phyloP scores from a whole-genome alignment of 2,797 vertebrate genomes.

The Aphelocoma californica region DNA sequence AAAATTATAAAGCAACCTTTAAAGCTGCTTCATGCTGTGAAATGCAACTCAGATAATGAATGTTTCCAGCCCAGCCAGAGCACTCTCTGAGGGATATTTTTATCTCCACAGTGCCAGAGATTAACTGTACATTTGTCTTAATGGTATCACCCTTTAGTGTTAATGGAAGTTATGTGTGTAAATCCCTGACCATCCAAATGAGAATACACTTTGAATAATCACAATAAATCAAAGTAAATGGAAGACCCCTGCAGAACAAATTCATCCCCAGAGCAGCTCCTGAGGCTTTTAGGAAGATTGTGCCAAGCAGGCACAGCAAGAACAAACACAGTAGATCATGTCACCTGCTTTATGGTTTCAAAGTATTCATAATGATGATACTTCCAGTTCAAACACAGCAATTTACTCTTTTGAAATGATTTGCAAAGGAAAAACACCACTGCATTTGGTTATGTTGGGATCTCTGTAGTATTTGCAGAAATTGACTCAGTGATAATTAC shows the following conservation, averaged over 20 bases:
- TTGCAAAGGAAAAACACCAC: neutral
- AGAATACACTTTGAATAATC: slow-evolving; percentile 36
- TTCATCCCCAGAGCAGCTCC: slow-evolving; percentile 28
- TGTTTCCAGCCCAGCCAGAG: neutral
- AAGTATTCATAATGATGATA: neutral
- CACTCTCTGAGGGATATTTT: slow-evolving; percentile 39
- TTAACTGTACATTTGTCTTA: slow-evolving; percentile 63
- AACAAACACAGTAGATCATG: neutral
- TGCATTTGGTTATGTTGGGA: neutral
- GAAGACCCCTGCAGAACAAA: slow-evolving; percentile 45
- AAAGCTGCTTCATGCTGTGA: neutral
- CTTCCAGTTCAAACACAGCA: neutral
- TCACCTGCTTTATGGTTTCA: slow-evolving; percentile 26
- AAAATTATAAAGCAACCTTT: neutral
- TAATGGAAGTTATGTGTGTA: slow-evolving; percentile 65
- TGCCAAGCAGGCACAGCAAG: neutral
- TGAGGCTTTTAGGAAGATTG: slow-evolving; percentile 34
- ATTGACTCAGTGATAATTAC: neutral
- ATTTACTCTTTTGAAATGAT: neutral
- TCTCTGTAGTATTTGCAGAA: neutral
- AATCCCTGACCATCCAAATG: slow-evolving; percentile 63
- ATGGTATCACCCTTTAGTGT: slow-evolving; percentile 53
- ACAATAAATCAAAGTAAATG: slow-evolving; percentile 65
- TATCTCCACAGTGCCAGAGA: slow-evolving; percentile 41
- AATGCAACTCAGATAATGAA: slow-evolving; percentile 25